Conservation (phyloP, 2,888 invertebrate genomes). For the Bedellia somnulentella region DNA sequence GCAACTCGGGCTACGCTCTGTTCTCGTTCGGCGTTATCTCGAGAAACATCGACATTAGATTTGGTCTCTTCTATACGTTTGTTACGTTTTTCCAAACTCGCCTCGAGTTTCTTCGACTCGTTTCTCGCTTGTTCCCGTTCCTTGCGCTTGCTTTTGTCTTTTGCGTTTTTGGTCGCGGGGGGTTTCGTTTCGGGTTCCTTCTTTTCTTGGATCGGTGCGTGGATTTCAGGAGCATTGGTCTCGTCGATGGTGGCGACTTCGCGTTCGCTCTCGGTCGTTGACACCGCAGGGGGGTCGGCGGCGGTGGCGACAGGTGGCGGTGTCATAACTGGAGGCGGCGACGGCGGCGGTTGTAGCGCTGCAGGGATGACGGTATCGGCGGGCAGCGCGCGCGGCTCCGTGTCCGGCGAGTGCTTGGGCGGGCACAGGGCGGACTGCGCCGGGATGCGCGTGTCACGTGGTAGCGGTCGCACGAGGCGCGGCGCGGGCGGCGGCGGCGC, state of each 20-base stretch:
- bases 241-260: slow-evolving; percentile 1
- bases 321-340: slow-evolving; percentile 14
- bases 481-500: slow-evolving; percentile 28
- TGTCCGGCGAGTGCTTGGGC: slow-evolving; percentile 11
- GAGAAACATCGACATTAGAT: no score
- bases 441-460: slow-evolving; percentile 37
- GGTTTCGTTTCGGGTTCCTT: slow-evolving; percentile 14
- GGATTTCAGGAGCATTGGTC: no score
- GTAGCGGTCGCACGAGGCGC: slow-evolving; percentile 27
- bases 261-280: neutral
- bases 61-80: no score
- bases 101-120: no score
- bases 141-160: no score
- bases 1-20: no score
- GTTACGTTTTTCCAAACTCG: no score
- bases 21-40: no score
- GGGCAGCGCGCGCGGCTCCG: slow-evolving; percentile 16
- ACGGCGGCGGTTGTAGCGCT: slow-evolving; percentile 14
- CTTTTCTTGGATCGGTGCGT: no score
- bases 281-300: neutral
- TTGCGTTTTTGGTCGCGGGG: no score
- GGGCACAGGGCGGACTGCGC: slow-evolving; percentile 19
- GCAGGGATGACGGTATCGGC: slow-evolving; percentile 18
- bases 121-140: no score
- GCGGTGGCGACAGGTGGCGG: neutral